Evolutionary conservation across 2,888 invertebrate species (phyloP).

Genomic region (Heterodera filipjevi): DNA sequence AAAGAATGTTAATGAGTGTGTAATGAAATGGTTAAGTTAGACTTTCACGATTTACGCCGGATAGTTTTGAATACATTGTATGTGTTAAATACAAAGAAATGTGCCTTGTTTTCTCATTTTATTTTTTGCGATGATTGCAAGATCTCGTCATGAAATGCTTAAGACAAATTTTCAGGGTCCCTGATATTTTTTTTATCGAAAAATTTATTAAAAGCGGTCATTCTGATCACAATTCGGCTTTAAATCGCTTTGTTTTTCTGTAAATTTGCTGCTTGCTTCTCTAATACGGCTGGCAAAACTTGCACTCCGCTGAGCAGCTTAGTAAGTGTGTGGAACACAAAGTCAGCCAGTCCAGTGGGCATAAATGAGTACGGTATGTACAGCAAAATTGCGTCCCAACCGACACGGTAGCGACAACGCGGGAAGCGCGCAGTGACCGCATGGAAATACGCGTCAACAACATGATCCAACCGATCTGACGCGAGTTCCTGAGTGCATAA

Average conservation of each 20-base stretch:
- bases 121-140: no score
- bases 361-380: conserved; percentile 53
- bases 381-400: conserved; percentile 54
- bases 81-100: no score
- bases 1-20: no score
- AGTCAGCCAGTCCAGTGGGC: conserved; percentile 51
- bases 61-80: no score
- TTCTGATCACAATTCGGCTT: neutral
- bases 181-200: no score
- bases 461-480: conserved; percentile 51
- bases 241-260: neutral
- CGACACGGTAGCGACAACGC: conserved; percentile 53
- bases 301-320: neutral
- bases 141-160: no score
- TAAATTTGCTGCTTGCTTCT: neutral
- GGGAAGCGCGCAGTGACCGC: conserved; percentile 56
- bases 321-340: conserved; percentile 26
- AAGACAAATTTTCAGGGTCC: no score
- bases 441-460: conserved; percentile 60
- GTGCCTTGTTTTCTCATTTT: no score
- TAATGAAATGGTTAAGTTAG: no score
- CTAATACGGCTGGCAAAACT: neutral
- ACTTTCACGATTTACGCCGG: no score
- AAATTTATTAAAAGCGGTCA: no score
- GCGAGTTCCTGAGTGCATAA: conserved; percentile 37